Base-by-base conservation (phyloP, 2,888 invertebrate species). In the Eilema sororculum region DNA sequence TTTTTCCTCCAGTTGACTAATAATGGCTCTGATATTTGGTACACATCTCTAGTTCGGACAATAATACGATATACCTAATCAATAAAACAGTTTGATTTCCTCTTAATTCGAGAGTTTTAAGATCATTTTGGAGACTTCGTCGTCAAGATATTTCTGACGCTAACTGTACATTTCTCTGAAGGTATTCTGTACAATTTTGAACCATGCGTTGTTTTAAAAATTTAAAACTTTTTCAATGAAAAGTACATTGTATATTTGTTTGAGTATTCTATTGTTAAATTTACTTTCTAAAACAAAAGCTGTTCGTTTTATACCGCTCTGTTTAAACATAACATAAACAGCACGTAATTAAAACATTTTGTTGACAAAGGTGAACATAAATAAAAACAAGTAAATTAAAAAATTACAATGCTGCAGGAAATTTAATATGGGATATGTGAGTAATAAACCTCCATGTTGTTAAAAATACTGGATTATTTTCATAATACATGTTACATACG, bases 241-340 rank as follows among this genome's bases (percentile, higher is more conserved):
- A 79, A 81, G 10, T 77, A 72, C 74, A 63, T 77, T 28, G 8
- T 76, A 20, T 52, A n/a, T 52, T 52, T 52, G 74, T 73, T 75
- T 67, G 71, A 20, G 52, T 70, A 65, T 64, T 52, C 80, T 65
- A 79, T 78, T 76, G 78, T 81, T 52, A 13, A n/a, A 60, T 74
- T 75, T 67, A 33, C 64, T 75, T 77, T 70, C 69, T 71, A 68
- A 65, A 78, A 79, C 78, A 79, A 79, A 80, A 69, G 76, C 75
- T 64, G 65, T 73, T 71, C 63, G 71, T 75, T 72, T 76, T 79
- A 76, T 78, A 56, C 59, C 59, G 69, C 62, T 68, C 65, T 61
- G 62, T 69, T 81, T 72, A 78, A 75, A 73, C 75, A 69, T 28
- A 70, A 73, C 68, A 67, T 68, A 61, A 76, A 74, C 71, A 64